A percentile compares a stretch with the other conserved stretches of the same genome.
These are phyloP conservation scores for Neodiprion virginianus DNA, from an alignment of 1,140 invertebrate genomes.

Conservation along the genomic window DNA sequence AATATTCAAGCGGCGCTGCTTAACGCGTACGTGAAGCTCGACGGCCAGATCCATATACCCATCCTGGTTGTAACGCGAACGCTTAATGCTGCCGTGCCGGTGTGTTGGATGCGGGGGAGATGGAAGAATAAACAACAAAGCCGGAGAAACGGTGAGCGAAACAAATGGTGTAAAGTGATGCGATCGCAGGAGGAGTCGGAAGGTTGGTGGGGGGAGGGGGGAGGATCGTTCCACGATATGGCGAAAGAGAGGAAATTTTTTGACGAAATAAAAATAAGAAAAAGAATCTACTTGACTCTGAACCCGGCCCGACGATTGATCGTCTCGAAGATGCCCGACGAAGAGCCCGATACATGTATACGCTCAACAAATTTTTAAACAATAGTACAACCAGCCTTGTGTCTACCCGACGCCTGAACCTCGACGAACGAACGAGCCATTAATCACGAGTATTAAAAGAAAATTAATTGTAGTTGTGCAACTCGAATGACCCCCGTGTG, in stretches of 20 bases:
- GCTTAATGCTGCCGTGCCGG: no score
- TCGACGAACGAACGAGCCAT: conserved; percentile 36
- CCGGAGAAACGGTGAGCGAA: not conserved
- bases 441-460: conserved; percentile 49
- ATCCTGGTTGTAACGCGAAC: not conserved
- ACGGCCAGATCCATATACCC: not conserved
- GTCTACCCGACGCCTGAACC: conserved; percentile 2
- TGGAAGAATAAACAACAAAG: not conserved
- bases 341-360: not conserved
- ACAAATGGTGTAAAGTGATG: no score
- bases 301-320: not conserved
- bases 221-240: not conserved
- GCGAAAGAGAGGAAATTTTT: no score
- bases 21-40: conserved; percentile 9
- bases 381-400: not conserved
- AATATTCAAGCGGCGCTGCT: conserved; percentile 44
- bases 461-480: conserved; percentile 46
- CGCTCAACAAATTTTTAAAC: not conserved
- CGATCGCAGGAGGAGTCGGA: no score
- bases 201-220: not conserved
- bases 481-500: conserved; percentile 33
- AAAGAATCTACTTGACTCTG: not conserved
- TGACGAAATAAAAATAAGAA: no score
- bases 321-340: not conserved
- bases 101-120: no score